Evolutionary conservation across 2,113 vertebrate species (phyloP).

Genomic region (Anguilla rostrata): DNA sequence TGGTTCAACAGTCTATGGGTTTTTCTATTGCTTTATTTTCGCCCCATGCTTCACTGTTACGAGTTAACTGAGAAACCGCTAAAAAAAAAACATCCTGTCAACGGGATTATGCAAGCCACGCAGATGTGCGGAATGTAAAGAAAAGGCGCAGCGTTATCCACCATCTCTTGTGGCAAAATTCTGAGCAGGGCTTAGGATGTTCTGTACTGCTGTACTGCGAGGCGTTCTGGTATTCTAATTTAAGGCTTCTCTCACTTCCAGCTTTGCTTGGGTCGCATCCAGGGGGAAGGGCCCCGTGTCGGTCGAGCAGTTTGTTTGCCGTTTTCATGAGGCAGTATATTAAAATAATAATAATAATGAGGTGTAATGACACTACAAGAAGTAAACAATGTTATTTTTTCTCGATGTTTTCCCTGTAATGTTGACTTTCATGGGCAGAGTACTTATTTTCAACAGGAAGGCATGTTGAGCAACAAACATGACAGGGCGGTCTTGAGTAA

Average conservation of each 20-base stretch:
- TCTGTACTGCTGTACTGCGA: neutral
- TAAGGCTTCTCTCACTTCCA: neutral
- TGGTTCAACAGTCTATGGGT: no score
- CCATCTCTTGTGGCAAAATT: neutral
- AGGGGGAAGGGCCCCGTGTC: slow-evolving; percentile 15
- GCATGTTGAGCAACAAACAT: neutral
- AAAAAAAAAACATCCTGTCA: neutral
- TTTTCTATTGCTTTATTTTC: neutral
- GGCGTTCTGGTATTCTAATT: neutral
- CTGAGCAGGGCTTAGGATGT: neutral
- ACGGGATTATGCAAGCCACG: neutral
- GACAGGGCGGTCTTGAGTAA: neutral
- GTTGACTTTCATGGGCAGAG: slow-evolving; percentile 34
- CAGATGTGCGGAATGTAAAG: neutral
- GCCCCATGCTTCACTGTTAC: neutral
- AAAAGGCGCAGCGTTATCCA: neutral
- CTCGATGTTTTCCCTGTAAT: slow-evolving; percentile 35
- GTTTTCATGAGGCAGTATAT: slow-evolving; percentile 30
- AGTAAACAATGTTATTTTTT: slow-evolving; percentile 26
- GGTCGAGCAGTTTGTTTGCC: slow-evolving; percentile 32
- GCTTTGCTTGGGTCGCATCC: slow-evolving; percentile 22
- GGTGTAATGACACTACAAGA: slow-evolving; percentile 31
- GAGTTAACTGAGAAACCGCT: neutral
- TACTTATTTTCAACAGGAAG: slow-evolving; percentile 14
- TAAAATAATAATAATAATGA: slow-evolving; percentile 24